phyloP scores from a whole-genome alignment of 2,113 vertebrate genomes.

The Anolis sagrei region DNA sequence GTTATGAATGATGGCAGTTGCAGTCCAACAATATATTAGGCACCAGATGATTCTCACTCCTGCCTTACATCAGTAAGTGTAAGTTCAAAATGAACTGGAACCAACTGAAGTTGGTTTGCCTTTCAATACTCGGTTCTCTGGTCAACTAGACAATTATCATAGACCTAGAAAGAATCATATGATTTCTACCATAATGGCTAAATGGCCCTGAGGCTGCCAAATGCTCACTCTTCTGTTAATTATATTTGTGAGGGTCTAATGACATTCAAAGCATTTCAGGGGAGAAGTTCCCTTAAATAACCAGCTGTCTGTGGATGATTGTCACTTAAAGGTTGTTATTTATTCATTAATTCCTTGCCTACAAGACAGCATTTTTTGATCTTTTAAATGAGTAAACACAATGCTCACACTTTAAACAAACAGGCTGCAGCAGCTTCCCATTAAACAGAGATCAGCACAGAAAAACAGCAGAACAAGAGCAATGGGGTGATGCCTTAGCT shows the following conservation, averaged over 20 bases:
- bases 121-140: background rate
- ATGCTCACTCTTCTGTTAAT: background rate
- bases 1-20: no score
- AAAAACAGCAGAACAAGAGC: background rate
- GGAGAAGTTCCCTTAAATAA: background rate
- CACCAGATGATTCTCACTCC: no score
- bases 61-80: no score
- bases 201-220: background rate
- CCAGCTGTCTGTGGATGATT: background rate
- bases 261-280: slow-evolving; percentile 1
- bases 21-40: no score
- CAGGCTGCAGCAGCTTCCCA: background rate
- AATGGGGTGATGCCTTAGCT: background rate
- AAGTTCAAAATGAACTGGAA: background rate
- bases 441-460: slow-evolving; percentile 11
- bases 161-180: background rate
- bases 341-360: background rate
- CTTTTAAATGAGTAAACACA: slow-evolving; percentile 12
- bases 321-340: background rate
- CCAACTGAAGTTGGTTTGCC: background rate
- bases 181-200: background rate
- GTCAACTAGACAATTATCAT: background rate
- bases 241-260: slow-evolving; percentile 2
- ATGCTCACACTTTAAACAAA: background rate
- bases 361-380: slow-evolving; percentile 14